phyloP scores from a whole-genome alignment of 1,140 invertebrate species.

The Aphelenchoides avenae region DNA sequence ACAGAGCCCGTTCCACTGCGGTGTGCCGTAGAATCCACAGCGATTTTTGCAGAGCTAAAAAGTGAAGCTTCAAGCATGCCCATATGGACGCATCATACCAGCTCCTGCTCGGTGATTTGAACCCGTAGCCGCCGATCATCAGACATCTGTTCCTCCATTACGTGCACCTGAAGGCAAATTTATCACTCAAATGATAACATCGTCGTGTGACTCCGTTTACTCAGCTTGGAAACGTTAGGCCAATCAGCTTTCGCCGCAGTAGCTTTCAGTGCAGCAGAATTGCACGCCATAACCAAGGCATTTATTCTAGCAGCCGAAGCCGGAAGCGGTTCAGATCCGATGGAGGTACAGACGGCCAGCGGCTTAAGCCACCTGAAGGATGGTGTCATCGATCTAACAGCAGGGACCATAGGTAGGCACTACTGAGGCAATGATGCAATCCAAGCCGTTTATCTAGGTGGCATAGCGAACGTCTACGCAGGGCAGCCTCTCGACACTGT shows the following conservation, averaged over 20 bases:
- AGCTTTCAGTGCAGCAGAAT: too few species aligned
- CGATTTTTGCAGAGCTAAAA: constrained; percentile 83
- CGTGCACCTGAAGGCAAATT: too few species aligned
- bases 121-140: constrained; percentile 24
- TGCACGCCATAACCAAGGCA: too few species aligned
- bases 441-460: constrained; percentile 67
- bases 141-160: too few species aligned
- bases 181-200: too few species aligned
- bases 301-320: too few species aligned
- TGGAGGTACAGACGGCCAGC: too few species aligned
- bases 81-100: constrained; percentile 12
- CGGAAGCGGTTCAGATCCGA: too few species aligned
- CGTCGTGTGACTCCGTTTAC: too few species aligned
- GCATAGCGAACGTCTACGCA: constrained; percentile 84
- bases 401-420: constrained; percentile 52
- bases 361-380: constrained; percentile 58
- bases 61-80: constrained; percentile 20
- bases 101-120: constrained; percentile 23
- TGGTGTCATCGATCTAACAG: constrained; percentile 54
- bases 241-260: too few species aligned
- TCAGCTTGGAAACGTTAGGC: too few species aligned
- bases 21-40: constrained; percentile 93
- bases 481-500: constrained; percentile 94
- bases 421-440: constrained; percentile 3
- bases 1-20: constrained; percentile 91